Percentiles rank a stretch among this genome's conserved stretches.
Conservation (phyloP, 2,113 vertebrate species). For the Periophthalmodon schlosseri region DNA sequence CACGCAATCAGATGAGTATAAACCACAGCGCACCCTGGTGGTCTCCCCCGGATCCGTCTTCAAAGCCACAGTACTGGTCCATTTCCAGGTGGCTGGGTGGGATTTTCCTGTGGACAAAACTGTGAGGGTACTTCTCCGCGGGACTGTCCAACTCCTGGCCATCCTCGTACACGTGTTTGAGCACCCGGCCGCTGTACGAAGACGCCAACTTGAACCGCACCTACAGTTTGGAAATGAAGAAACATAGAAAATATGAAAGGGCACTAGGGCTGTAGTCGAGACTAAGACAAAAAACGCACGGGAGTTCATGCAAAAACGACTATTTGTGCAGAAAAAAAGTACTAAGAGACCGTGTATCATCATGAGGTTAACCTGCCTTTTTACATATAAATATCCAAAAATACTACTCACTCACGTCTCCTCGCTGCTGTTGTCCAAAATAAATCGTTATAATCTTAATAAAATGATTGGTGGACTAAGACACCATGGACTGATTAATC, state of each 20-base stretch:
- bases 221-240: slow-evolving; percentile 39
- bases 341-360: too few relatives aligned
- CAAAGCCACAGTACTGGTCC: slow-evolving; percentile 75
- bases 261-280: too few relatives aligned
- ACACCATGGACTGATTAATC: too few relatives aligned
- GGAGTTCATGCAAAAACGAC: too few relatives aligned
- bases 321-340: too few relatives aligned
- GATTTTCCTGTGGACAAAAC: slow-evolving; percentile 83
- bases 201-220: slow-evolving; percentile 94
- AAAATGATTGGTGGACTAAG: too few relatives aligned
- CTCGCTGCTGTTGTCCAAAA: too few relatives aligned
- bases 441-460: too few relatives aligned
- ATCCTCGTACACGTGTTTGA: slow-evolving; percentile 95
- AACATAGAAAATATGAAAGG: neutral
- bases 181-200: slow-evolving; percentile 89
- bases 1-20: slow-evolving; percentile 10
- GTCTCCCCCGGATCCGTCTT: slow-evolving; percentile 61
- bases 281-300: too few relatives aligned
- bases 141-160: slow-evolving; percentile 93
- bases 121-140: slow-evolving; percentile 86
- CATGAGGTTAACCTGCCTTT: too few relatives aligned
- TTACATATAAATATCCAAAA: too few relatives aligned
- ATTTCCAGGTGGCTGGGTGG: slow-evolving; percentile 77
- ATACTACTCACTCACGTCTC: too few relatives aligned
- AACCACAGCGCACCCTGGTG: slow-evolving; percentile 45